Base-by-base conservation (phyloP, 2,888 invertebrate genomes). In the Ormyrus rosae region DNA sequence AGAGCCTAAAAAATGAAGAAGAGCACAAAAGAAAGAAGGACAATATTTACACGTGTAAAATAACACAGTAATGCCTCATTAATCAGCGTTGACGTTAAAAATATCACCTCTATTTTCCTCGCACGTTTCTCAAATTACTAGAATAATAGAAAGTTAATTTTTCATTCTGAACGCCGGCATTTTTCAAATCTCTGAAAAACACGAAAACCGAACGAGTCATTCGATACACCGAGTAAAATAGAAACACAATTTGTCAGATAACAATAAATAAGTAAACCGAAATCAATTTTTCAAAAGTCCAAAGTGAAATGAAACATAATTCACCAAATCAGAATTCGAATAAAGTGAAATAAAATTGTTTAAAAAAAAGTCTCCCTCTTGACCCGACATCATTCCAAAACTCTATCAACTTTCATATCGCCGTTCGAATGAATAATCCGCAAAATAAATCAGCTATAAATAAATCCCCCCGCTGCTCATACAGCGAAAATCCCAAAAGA, bases 111-210 rank as follows among this genome's bases (percentile, higher is more conserved):
- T 74, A 70, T 70, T 70, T 74, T 50, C 70, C 55, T 61, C 65
- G 51, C 75, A 48, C 10, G 70, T 63, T 48, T 80, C 80, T 80
- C 80, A 55, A 68, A 72, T 80, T 80, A 61, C 80, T 13, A 19
- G 61, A 63, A 76, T 70, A 72, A 80, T 67, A 67, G 53, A 0
- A 11, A 69, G 68, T 70, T 63, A 60, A 79, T 79, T 79, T 79
- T 73, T 74, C 70, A 71, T 34, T 48, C 13, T 13, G 45, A 34
- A 10, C 51, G 7, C 19, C 13, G 56, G 45, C 48, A 56, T 58
- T 79, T 74, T 56, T 74, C 50, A 60, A 65, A 19, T 13, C 58
- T 13, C 48, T 13, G 56, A 58, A 61, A 64, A 51, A 50, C 61
- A 58, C 19, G 34, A n/a, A 67, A 72, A 60, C 11, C 69, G 13